Evolutionary conservation across 2,888 invertebrate species (phyloP), one percentile per base, ranked within the genome.

Genomic region (Nephrotoma appendiculata): DNA sequence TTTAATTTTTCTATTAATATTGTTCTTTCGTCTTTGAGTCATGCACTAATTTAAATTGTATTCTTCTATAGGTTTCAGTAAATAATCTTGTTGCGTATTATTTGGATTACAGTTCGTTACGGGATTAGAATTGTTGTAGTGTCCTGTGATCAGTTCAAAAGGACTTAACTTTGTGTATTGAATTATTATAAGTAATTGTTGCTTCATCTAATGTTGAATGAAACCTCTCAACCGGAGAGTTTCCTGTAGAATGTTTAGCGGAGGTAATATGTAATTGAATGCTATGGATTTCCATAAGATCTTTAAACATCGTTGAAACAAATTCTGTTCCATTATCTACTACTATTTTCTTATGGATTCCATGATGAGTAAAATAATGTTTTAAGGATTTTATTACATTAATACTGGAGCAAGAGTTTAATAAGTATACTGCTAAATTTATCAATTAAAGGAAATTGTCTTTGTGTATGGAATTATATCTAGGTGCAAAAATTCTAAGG

Each of bases 201-300:
- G 86, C 87, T 85, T 88, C 87, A 48, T 88, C 48, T 83, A 87
- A 52, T 7, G 86, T 88, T n/a, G 88, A 88, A 52, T 88, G 87
- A 6, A 88, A 86, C 86, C 88, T 86, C 57, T 88, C 87, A 41
- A 88, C 85, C 2, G 87, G 86, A 5, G 87, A 86, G 71, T 88
- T 88, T 44, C 87, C 87, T 2, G 86, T 87, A 0, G 87, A 87
- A 11, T 84, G 87, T 83, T 88, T 87, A n/a, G 86, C 87, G 1
- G 86, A 87, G 5, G 86, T 88, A 42, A 44, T 71, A 41, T 88
- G 87, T 11, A 42, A 42, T 6, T 41, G 1, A 1, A 88, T 88
- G 15, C 57, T 71, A 45, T 87, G 87, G 0, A 86, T 9, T 6
- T 87, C n/a, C n/a, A 84, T 5, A 43, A 88, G 87, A 1, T 86